A percentile compares a stretch with the other conserved stretches of the same genome.
phyloP scores from a whole-genome alignment of 2,888 invertebrate species.

The Fragum whitleyi region DNA sequence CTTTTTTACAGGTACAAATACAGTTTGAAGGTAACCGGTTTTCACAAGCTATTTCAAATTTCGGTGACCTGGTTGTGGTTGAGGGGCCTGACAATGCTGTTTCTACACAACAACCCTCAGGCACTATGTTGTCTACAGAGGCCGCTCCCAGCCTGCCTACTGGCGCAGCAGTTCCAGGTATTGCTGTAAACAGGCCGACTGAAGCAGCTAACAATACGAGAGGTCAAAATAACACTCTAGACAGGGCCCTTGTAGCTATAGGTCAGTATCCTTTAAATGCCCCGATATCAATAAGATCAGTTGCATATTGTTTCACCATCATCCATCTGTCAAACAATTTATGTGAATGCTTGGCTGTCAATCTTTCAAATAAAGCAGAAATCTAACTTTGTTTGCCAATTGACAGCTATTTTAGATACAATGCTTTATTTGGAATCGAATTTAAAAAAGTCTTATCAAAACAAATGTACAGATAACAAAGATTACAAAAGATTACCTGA shows the following conservation, averaged over 20 bases:
- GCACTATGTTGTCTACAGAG: slow-evolving; percentile 51
- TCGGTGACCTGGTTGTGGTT: slow-evolving; percentile 71
- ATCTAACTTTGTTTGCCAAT: too few relatives aligned
- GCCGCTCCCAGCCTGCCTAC: slow-evolving; percentile 34
- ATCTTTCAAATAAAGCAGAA: too few relatives aligned
- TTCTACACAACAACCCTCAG: slow-evolving; percentile 39
- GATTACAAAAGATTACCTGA: too few relatives aligned
- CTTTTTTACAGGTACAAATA: slow-evolving; percentile 66
- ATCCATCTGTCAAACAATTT: too few relatives aligned
- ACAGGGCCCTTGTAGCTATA: slow-evolving; percentile 54
- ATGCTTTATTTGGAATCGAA: too few relatives aligned
- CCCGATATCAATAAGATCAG: too few relatives aligned
- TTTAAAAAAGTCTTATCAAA: too few relatives aligned
- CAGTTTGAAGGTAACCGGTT: slow-evolving; percentile 78
- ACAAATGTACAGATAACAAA: too few relatives aligned
- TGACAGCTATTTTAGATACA: too few relatives aligned
- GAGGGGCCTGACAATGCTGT: slow-evolving; percentile 38
- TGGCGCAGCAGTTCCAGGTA: slow-evolving; percentile 12
- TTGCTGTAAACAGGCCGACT: too few relatives aligned
- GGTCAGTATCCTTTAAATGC: slow-evolving; percentile 31
- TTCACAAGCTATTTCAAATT: slow-evolving; percentile 75
- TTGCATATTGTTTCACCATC: too few relatives aligned
- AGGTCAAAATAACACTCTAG: slow-evolving; percentile 34
- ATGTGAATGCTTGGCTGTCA: too few relatives aligned
- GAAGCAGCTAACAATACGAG: not conserved